These are phyloP conservation scores for Mellivora capensis DNA, from an alignment of 2,113 vertebrate species.

Conservation along the genomic window DNA sequence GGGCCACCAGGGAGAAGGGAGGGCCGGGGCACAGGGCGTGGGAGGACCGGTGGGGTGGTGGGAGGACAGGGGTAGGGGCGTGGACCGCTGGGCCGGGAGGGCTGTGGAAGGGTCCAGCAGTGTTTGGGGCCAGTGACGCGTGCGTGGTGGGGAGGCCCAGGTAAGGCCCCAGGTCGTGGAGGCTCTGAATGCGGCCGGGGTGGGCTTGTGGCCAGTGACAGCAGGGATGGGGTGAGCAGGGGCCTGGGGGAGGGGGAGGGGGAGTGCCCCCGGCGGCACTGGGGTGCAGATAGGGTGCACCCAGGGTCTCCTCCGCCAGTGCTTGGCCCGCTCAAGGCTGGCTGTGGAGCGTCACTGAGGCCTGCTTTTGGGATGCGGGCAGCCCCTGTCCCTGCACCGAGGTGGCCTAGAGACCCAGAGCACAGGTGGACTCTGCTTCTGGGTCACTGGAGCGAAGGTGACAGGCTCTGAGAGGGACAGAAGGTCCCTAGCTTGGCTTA, in stretches of 20 bases:
- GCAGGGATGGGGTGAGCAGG: neutral
- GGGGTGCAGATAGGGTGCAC: neutral
- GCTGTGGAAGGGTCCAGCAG: no score
- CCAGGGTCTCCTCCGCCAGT: neutral
- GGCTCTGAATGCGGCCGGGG: no score
- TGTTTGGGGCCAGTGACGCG: neutral
- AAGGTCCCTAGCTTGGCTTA: no score
- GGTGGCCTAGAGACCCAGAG: neutral
- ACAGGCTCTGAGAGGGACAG: neutral
- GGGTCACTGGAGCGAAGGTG: neutral
- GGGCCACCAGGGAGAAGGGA: neutral
- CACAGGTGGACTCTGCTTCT: neutral
- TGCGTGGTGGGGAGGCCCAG: neutral
- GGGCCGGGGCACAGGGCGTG: no score
- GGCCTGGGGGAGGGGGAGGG: no score
- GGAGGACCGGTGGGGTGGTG: neutral
- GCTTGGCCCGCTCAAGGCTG: neutral
- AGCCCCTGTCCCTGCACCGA: neutral
- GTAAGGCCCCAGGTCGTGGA: neutral
- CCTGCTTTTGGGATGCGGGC: neutral
- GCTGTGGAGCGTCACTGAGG: neutral
- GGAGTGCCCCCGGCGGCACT: fast-evolving
- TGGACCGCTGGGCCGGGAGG: neutral
- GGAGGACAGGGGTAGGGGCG: neutral
- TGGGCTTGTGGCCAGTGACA: neutral